Evolutionary conservation across 2,888 invertebrate genomes (phyloP).

Genomic region (Epinotia ramella): DNA sequence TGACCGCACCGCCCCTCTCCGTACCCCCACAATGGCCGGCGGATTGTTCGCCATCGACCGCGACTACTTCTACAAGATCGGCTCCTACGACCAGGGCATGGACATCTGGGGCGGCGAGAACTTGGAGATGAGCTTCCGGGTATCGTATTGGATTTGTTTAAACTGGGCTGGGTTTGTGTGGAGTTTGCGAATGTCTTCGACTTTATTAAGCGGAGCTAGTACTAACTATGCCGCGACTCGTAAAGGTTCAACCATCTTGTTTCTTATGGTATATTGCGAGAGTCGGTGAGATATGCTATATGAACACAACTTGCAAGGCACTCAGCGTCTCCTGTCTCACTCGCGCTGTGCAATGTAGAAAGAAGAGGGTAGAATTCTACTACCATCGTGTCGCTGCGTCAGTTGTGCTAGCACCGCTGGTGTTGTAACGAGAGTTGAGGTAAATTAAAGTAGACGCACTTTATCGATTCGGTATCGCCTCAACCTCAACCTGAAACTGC

Average conservation of each 20-base stretch:
- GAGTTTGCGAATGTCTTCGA: background rate
- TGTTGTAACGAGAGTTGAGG: too few species aligned
- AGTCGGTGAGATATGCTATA: too few species aligned
- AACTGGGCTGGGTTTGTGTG: background rate
- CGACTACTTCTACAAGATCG: conserved; percentile 98
- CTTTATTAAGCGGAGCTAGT: background rate
- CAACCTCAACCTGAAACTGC: too few species aligned
- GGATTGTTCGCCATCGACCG: conserved; percentile 97
- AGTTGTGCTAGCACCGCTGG: background rate
- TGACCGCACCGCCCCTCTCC: conserved; percentile 95
- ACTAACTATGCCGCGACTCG: too few species aligned
- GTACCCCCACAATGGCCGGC: conserved; percentile 99
- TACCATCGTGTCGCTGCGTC: too few species aligned
- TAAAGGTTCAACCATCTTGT: too few species aligned
- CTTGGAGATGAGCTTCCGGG: conserved; percentile 97
- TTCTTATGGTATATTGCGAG: background rate
- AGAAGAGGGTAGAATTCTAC: too few species aligned
- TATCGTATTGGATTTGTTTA: conserved; percentile 76
- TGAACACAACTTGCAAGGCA: too few species aligned
- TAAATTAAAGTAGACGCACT: too few species aligned
- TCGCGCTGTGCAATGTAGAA: too few species aligned
- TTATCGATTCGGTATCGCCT: too few species aligned
- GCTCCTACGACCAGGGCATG: conserved; percentile 99
- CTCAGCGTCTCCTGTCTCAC: too few species aligned
- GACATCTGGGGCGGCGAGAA: conserved; percentile 99